Conservation (phyloP, 2,888 invertebrate species). For the Synergus japonicus region DNA sequence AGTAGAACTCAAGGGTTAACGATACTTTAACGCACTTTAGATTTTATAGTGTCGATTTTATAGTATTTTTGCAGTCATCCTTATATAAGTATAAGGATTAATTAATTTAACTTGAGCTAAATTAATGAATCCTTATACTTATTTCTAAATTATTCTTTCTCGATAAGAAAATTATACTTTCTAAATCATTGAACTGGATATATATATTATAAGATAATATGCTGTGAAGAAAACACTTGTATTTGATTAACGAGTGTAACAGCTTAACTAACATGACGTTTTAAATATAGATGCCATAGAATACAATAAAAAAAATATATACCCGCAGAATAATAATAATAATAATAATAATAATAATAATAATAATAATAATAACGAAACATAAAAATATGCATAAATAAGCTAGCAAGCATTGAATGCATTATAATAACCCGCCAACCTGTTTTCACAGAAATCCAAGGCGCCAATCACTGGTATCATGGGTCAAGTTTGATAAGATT, state of each 20-base stretch:
- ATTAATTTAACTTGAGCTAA: too few species aligned
- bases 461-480: conserved; percentile 21
- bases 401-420: background rate
- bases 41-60: background rate
- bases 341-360: too few species aligned
- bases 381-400: background rate
- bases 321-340: too few species aligned
- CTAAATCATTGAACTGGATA: conserved; percentile 2
- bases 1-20: conserved; percentile 46
- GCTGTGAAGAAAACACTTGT: conserved; percentile 17
- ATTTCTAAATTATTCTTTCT: background rate
- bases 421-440: conserved; percentile 1
- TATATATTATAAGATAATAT: background rate
- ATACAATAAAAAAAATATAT: too few species aligned
- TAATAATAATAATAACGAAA: background rate
- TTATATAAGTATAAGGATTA: too few species aligned
- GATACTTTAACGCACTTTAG: background rate
- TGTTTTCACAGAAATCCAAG: conserved; percentile 21
- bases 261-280: conserved; percentile 4
- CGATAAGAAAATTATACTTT: background rate
- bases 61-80: background rate
- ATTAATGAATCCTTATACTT: too few species aligned
- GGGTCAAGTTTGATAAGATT: conserved; percentile 39
- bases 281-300: background rate
- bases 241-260: conserved; percentile 18